Evolutionary conservation across 2,113 vertebrate species (phyloP).

Genomic region (Phrynosoma blainvillii): DNA sequence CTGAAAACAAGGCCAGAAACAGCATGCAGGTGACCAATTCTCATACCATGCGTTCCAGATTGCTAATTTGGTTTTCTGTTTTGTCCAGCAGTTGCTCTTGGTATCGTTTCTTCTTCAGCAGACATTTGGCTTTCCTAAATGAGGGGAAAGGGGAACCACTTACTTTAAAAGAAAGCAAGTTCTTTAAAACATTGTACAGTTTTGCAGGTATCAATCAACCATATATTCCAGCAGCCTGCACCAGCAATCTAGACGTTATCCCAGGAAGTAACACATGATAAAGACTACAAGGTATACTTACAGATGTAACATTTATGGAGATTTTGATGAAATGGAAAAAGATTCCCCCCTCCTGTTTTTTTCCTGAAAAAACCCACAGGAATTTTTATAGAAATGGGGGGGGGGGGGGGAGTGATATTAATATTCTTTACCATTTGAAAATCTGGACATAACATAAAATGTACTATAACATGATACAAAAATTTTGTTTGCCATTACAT

Average conservation of each 20-base stretch:
- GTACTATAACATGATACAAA: no score
- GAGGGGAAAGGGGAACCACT: no score
- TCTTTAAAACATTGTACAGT: not conserved
- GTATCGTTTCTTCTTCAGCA: conserved; percentile 94
- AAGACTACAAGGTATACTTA: no score
- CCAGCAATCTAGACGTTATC: not conserved
- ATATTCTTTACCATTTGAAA: no score
- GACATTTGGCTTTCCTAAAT: conserved; percentile 85
- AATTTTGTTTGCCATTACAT: no score
- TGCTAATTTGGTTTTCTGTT: conserved; percentile 92
- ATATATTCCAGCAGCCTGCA: not conserved
- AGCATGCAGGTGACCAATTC: accelerated
- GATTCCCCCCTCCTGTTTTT: no score
- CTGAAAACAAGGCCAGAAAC: accelerated
- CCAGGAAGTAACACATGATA: not conserved
- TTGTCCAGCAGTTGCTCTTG: conserved; percentile 90
- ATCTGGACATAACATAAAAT: no score
- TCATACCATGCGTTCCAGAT: conserved; percentile 88
- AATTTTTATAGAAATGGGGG: no score
- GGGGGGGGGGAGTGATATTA: no score
- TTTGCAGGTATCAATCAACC: not conserved
- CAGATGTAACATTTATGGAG: no score
- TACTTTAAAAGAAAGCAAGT: not conserved
- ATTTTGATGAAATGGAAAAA: no score
- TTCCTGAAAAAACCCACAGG: no score